phyloP scores from a whole-genome alignment of 2,113 vertebrate genomes.

The Sigmodon hispidus region DNA sequence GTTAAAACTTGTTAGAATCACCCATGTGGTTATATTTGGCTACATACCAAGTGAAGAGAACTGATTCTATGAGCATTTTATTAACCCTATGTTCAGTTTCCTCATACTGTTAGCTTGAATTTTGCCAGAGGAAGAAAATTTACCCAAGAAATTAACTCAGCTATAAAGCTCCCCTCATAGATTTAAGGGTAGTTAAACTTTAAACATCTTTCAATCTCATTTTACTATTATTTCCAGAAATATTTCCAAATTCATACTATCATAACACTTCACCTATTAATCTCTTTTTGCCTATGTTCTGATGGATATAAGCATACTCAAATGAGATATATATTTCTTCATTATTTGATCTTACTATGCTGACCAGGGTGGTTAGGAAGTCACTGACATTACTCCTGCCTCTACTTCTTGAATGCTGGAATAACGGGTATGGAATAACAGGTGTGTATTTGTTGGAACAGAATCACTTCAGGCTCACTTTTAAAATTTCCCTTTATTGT shows the following conservation, averaged over 20 bases:
- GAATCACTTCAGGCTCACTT: background rate
- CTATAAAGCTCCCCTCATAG: background rate
- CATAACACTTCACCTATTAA: background rate
- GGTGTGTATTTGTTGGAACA: background rate
- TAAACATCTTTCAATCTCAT: background rate
- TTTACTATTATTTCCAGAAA: background rate
- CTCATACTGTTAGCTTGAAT: conserved; percentile 42
- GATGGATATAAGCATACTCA: background rate
- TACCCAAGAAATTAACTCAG: background rate
- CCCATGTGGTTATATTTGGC: background rate
- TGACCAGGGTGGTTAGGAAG: background rate
- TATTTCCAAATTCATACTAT: background rate
- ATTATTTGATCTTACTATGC: no score
- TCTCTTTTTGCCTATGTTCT: background rate
- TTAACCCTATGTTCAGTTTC: background rate
- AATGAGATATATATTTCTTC: background rate
- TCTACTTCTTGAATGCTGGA: background rate
- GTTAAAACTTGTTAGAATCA: conserved; percentile 2
- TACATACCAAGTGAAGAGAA: background rate
- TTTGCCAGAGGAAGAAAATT: background rate
- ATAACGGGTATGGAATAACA: background rate
- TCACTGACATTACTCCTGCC: background rate
- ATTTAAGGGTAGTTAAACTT: background rate
- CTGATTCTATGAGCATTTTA: background rate
- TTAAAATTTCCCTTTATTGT: background rate